phyloP scores from a whole-genome alignment of 2,888 invertebrate genomes.

The Pyrrhia umbra region DNA sequence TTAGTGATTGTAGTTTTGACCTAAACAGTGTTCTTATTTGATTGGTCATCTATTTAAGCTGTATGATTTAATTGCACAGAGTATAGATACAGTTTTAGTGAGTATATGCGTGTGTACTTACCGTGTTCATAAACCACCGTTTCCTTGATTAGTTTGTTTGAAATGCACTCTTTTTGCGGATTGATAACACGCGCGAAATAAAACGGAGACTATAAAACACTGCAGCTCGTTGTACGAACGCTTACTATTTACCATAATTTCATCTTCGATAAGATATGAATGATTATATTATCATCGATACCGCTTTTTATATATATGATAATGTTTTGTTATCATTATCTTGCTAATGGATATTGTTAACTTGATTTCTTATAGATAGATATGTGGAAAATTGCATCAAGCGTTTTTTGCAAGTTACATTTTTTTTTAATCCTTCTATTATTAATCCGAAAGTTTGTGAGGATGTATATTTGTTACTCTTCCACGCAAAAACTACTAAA shows the following conservation, averaged over 20 bases:
- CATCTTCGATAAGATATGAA: constrained; percentile 78
- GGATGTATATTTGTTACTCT: too few relatives aligned
- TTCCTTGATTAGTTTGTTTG: constrained; percentile 69
- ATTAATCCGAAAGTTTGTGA: too few relatives aligned
- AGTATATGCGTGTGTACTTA: constrained; percentile 37
- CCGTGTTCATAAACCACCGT: constrained; percentile 51
- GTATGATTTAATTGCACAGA: neutral
- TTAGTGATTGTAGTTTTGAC: neutral
- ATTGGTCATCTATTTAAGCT: neutral
- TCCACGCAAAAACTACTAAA: too few relatives aligned
- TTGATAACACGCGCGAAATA: constrained; percentile 71
- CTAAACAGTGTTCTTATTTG: neutral
- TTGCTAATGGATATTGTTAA: constrained; percentile 67
- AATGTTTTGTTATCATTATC: constrained; percentile 53
- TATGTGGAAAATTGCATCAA: constrained; percentile 55
- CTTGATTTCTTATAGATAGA: constrained; percentile 66
- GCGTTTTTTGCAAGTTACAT: constrained; percentile 40
- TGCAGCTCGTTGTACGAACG: constrained; percentile 68
- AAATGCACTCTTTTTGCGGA: constrained; percentile 68
- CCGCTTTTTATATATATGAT: constrained; percentile 60
- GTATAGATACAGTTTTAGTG: neutral
- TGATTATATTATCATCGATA: constrained; percentile 56
- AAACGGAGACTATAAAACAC: constrained; percentile 66
- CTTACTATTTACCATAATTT: constrained; percentile 81
- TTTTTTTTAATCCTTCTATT: too few relatives aligned